Evolutionary conservation across 2,797 vertebrate species (phyloP), one percentile per base, ranked within the genome.

Genomic region (Semaprochilodus insignis): DNA sequence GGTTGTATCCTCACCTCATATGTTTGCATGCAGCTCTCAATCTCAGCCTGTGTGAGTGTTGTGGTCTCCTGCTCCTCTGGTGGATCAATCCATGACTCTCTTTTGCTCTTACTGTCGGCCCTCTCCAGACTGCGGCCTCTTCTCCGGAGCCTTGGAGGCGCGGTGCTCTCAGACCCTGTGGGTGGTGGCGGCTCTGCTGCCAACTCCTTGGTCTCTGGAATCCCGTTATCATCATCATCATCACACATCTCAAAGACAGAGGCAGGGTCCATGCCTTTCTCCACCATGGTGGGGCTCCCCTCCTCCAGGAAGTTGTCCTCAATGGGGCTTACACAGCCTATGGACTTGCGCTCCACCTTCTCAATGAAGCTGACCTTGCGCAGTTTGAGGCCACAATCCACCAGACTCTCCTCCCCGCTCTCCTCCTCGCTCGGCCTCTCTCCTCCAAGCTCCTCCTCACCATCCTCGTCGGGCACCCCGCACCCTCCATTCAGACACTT

Each of bases 11-110:
- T 51, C 88, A 99, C 98, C 94, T 97, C 94, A 0, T 98, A 98
- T 17, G 95, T 97, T 93, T 96, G 96, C 98, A 99, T 99, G 90
- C 98, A 99, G 95, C 97, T 99, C 92, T 99, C 98, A 36, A 98
- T 94, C 93, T 99, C 98, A 0, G 97, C 98, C 92, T 99, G 97
- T 1, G 97, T 96, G 48, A 98, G 96, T 8, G 93, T 95, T 0
- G 90, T 91, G 19, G 90, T 91, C 78, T 93, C 95, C 5, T 91
- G 94, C 83, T 97, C 97, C 63, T 96, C 96, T 0, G 98, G 98
- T 0, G 97, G 98, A 90, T 99, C 96, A 0, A 99, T 99, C 97
- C 98, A 99, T 0, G 98, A 99, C 0, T 96, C 94, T 67, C 95
- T 91, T 81, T 95, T 96, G 3, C 90, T 85, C 84, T 90, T 96